Evolutionary conservation across 1,140 invertebrate genomes (phyloP).

Genomic region (Dreissena rostriformis): DNA sequence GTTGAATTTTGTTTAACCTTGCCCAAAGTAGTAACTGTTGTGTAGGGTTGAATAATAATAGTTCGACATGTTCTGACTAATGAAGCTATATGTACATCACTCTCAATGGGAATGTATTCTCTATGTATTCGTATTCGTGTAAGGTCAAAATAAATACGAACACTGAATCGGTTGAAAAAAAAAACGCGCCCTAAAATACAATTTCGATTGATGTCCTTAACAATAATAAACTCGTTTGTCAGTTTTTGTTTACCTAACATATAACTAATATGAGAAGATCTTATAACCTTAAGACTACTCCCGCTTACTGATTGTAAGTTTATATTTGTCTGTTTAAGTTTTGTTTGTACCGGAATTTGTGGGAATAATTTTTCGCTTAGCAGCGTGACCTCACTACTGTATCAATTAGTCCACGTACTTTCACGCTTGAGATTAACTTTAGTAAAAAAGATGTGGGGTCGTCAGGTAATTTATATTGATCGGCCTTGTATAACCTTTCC

Average conservation of each 20-base stretch:
- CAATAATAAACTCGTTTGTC: constrained; percentile 17
- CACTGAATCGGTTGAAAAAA: background rate
- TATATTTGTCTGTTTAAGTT: background rate
- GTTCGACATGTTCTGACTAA: background rate
- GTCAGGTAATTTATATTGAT: constrained; percentile 6
- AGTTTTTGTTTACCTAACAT: constrained; percentile 7
- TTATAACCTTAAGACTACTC: background rate
- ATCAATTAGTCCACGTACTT: constrained; percentile 26
- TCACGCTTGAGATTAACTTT: background rate
- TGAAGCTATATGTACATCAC: constrained; percentile 26
- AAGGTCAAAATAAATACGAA: constrained; percentile 27
- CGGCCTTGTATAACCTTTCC: background rate
- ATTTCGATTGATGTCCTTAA: constrained; percentile 35
- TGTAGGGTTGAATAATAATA: constrained; percentile 19
- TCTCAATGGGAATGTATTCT: constrained; percentile 12
- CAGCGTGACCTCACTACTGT: constrained; percentile 21
- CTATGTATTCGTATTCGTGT: constrained; percentile 11
- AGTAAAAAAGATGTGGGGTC: constrained; percentile 13
- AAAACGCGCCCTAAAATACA: constrained; percentile 26
- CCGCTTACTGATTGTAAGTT: constrained; percentile 28
- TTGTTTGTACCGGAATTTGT: constrained; percentile 15
- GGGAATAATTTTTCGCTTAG: constrained; percentile 15
- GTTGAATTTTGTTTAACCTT: background rate
- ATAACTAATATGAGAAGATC: background rate
- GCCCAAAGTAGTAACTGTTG: background rate